Conservation (phyloP, 2,888 invertebrate genomes). For the Entomobrya multifasciata region DNA sequence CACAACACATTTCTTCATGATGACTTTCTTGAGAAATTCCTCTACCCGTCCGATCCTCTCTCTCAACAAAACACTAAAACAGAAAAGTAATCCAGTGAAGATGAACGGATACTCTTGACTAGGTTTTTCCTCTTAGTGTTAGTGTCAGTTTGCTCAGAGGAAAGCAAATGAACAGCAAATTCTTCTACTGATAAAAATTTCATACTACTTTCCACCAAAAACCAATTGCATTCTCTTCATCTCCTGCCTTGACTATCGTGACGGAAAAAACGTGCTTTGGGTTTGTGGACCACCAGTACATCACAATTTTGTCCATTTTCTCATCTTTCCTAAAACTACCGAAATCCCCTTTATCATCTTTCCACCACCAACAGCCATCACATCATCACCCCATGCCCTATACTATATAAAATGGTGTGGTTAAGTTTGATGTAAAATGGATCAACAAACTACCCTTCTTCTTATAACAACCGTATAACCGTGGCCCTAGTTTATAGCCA, state of each 20-base stretch:
- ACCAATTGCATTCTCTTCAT: not conserved
- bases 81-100: constrained; percentile 31
- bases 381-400: no score
- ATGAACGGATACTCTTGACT: constrained; percentile 9
- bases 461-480: not conserved
- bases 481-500: not conserved
- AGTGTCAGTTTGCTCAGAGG: not conserved
- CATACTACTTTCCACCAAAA: not conserved
- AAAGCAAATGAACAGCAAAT: not conserved
- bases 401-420: no score
- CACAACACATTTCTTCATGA: constrained; percentile 5
- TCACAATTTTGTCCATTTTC: constrained; percentile 45
- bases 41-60: constrained; percentile 27
- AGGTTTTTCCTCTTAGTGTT: not conserved
- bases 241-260: constrained; percentile 8
- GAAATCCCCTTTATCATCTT: constrained; percentile 19
- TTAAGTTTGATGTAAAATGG: no score
- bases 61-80: not conserved
- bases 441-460: constrained; percentile 4
- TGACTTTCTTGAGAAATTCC: constrained; percentile 5
- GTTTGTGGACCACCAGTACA: constrained; percentile 29
- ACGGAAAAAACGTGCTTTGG: constrained; percentile 47
- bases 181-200: constrained; percentile 33
- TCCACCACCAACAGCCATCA: not conserved
- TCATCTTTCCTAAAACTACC: not conserved